Conservation (phyloP, 2,888 invertebrate species). For the Standfussiana lucernea region DNA sequence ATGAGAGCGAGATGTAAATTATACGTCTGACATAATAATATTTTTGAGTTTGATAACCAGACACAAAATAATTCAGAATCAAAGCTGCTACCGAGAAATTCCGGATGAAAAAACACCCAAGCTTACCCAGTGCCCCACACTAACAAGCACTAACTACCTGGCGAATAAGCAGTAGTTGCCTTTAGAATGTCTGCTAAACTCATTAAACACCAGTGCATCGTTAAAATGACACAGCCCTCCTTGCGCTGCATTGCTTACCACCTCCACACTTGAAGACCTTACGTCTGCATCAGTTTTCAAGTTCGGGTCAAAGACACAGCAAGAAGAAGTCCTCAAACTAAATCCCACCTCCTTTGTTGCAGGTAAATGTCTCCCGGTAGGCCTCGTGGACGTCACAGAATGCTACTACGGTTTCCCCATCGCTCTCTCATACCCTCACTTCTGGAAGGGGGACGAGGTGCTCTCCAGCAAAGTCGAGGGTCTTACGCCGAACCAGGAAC, state of each 20-base stretch:
- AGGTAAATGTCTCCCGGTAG: constrained; percentile 93
- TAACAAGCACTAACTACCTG: too few species aligned
- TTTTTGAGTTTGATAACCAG: too few species aligned
- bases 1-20: too few species aligned
- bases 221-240: background rate
- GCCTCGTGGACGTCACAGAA: constrained; percentile 95
- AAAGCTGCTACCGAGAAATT: too few species aligned
- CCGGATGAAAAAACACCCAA: too few species aligned
- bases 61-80: too few species aligned
- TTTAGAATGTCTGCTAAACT: too few species aligned
- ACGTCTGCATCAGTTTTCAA: background rate
- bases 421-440: constrained; percentile 96
- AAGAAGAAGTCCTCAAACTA: background rate
- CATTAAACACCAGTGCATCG: too few species aligned
- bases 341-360: constrained; percentile 60
- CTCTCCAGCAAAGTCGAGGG: constrained; percentile 93
- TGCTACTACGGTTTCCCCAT: constrained; percentile 98
- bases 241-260: background rate
- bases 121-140: too few species aligned
- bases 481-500: constrained; percentile 91
- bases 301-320: background rate
- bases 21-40: too few species aligned
- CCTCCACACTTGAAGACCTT: background rate
- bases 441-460: constrained; percentile 93
- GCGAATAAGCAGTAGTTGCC: too few species aligned